Evolutionary conservation across 2,113 vertebrate species (phyloP).

Genomic region (Psettodes erumei): DNA sequence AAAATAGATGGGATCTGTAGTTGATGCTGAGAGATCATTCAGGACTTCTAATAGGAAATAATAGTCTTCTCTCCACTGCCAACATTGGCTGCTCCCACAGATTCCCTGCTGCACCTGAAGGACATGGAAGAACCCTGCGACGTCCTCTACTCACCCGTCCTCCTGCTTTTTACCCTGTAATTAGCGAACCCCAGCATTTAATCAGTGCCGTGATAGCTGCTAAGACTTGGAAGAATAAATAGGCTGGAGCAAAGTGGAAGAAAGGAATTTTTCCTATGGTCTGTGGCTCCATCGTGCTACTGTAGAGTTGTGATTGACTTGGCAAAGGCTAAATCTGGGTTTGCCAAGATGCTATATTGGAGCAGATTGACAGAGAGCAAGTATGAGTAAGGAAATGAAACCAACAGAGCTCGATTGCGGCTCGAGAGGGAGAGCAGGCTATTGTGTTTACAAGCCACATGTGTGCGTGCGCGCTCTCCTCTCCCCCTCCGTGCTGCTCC

Average conservation of each 20-base stretch:
- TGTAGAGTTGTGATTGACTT: slow-evolving; percentile 53
- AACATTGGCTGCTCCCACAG: slow-evolving; percentile 52
- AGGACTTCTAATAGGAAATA: slow-evolving; percentile 57
- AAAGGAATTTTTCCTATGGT: background rate
- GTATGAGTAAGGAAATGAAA: slow-evolving; percentile 36
- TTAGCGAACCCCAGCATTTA: slow-evolving; percentile 68
- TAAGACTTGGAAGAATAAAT: slow-evolving; percentile 33
- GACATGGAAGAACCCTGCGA: slow-evolving; percentile 44
- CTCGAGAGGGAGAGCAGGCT: slow-evolving; percentile 13
- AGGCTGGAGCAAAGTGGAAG: slow-evolving; percentile 2
- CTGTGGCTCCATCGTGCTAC: slow-evolving; percentile 15
- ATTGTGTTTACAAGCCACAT: slow-evolving; percentile 51
- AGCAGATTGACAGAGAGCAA: slow-evolving; percentile 37
- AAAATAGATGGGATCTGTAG: background rate
- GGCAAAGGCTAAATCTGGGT: slow-evolving; percentile 53
- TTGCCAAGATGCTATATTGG: slow-evolving; percentile 25
- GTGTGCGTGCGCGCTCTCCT: slow-evolving; percentile 1
- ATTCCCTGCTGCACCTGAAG: slow-evolving; percentile 52
- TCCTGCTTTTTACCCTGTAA: slow-evolving; percentile 59
- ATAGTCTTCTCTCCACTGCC: slow-evolving; percentile 43
- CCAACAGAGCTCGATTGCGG: slow-evolving; percentile 29
- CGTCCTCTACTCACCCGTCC: slow-evolving; percentile 35
- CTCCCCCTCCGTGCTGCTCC: slow-evolving; percentile 24
- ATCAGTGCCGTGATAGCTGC: slow-evolving; percentile 57
- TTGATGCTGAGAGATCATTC: slow-evolving; percentile 43